These are phyloP conservation scores for Eptesicus fuscus DNA, from an alignment of 2,113 vertebrate species.

Conservation along the genomic window DNA sequence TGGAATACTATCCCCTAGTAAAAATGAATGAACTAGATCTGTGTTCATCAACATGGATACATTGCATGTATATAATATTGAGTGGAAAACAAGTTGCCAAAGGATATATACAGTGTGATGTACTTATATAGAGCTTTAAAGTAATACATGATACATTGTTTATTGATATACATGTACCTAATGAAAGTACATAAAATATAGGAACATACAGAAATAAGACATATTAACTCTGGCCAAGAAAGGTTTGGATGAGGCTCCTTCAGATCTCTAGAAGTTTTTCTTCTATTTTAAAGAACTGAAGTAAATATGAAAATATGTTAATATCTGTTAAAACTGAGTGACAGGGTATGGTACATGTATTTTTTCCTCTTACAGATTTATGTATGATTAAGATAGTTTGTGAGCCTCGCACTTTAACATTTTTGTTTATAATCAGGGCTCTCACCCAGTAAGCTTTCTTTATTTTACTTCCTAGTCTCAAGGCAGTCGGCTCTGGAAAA, in stretches of 20 bases:
- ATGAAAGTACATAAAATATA: neutral
- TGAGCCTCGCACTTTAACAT: neutral
- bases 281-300: slow-evolving; percentile 5
- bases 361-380: neutral
- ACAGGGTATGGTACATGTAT: neutral
- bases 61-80: neutral
- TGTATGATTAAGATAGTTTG: neutral
- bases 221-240: neutral
- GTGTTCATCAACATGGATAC: neutral
- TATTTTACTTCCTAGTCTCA: slow-evolving; percentile 29
- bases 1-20: neutral
- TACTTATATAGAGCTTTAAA: neutral
- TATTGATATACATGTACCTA: neutral
- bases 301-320: slow-evolving; percentile 5
- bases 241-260: neutral
- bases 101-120: neutral
- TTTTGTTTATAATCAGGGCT: neutral
- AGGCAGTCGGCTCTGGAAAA: neutral
- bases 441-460: neutral
- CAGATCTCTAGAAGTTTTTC: neutral
- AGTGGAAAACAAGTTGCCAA: slow-evolving; percentile 15
- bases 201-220: neutral
- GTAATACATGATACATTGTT: neutral
- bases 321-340: neutral
- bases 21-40: slow-evolving; percentile 18